phyloP scores from a whole-genome alignment of 2,113 vertebrate genomes.

The Dipodomys spectabilis region DNA sequence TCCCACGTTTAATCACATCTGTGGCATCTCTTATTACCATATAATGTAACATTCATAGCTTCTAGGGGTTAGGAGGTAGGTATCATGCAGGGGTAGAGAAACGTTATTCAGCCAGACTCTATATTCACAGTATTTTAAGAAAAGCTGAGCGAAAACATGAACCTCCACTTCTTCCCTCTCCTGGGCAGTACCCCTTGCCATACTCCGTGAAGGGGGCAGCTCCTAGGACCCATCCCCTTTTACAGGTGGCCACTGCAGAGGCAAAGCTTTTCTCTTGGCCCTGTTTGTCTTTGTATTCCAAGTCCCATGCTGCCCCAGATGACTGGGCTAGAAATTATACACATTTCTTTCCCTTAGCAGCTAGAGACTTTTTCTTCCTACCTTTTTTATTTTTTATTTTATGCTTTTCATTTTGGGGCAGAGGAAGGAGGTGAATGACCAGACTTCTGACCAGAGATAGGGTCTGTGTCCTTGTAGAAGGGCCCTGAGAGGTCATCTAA shows the following conservation, averaged over 20 bases:
- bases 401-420: neutral
- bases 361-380: neutral
- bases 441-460: neutral
- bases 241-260: neutral
- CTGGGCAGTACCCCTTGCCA: neutral
- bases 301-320: fast-evolving
- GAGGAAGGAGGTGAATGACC: neutral
- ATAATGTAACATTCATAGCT: neutral
- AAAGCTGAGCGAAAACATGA: neutral
- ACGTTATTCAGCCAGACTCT: neutral
- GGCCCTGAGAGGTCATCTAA: neutral
- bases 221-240: neutral
- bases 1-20: neutral
- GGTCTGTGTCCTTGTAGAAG: neutral
- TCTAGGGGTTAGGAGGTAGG: neutral
- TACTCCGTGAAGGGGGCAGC: neutral
- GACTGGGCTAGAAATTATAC: neutral
- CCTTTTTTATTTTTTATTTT: neutral
- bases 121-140: neutral
- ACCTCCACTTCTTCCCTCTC: neutral
- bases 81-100: neutral
- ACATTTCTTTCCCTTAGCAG: neutral
- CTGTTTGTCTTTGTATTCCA: neutral
- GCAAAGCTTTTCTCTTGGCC: neutral
- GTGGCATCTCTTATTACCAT: neutral